Percentiles rank a stretch among this genome's conserved stretches.
These are phyloP conservation scores for Marmota monax DNA, from an alignment of 2,113 vertebrate species.

Conservation along the genomic window DNA sequence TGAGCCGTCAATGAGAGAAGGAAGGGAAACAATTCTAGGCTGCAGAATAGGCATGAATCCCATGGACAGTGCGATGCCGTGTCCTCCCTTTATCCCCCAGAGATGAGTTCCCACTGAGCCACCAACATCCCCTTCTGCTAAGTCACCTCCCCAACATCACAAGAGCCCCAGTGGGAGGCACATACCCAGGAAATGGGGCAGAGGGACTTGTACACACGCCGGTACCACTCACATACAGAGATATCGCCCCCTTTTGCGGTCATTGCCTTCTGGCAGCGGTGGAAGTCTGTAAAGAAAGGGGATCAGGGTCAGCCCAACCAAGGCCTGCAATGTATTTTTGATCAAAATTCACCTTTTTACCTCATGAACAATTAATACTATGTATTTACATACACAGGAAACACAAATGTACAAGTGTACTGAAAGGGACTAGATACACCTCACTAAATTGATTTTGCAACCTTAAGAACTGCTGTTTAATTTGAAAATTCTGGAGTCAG, in stretches of 20 bases:
- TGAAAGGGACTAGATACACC: background rate
- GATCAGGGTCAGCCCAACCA: background rate
- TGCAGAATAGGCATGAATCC: background rate
- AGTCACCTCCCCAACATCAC: background rate
- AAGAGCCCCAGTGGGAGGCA: background rate
- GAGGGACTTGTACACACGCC: slow-evolving; percentile 92
- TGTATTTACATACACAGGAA: background rate
- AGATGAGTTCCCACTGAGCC: background rate
- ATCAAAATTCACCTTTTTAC: background rate
- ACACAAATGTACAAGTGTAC: background rate
- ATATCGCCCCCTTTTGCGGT: slow-evolving; percentile 88
- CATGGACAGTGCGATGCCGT: accelerated
- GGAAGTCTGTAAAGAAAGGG: slow-evolving; percentile 87
- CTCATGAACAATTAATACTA: background rate
- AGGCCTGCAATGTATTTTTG: background rate
- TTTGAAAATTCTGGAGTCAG: background rate
- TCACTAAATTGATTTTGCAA: background rate
- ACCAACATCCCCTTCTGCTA: background rate
- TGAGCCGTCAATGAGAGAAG: background rate
- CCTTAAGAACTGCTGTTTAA: background rate
- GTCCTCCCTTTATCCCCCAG: background rate
- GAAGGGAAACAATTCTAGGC: background rate
- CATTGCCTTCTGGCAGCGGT: slow-evolving; percentile 94
- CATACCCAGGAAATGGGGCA: slow-evolving; percentile 94
- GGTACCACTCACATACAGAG: slow-evolving; percentile 93